A percentile compares a stretch with the other conserved stretches of the same genome.
These are phyloP conservation scores for Eretmocerus hayati DNA, from an alignment of 2,888 invertebrate species.

Conservation along the genomic window DNA sequence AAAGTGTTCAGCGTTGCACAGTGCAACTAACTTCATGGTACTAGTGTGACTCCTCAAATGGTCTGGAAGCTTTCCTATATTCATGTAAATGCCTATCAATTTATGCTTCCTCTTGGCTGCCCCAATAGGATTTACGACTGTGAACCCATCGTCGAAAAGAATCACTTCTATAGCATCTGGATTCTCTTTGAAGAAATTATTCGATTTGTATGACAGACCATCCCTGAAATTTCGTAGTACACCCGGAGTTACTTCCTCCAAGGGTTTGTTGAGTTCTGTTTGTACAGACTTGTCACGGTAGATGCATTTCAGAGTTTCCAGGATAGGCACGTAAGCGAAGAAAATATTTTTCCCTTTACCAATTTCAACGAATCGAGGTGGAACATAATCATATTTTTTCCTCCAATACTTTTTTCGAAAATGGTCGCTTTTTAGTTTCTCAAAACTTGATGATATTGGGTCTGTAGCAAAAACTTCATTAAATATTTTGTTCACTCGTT, in stretches of 20 bases:
- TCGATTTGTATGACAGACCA: constrained; percentile 8
- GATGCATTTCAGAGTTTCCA: constrained; percentile 6
- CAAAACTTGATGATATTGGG: too few species aligned
- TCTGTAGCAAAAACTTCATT: too few species aligned
- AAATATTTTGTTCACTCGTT: too few species aligned
- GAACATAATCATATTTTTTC: constrained; percentile 7
- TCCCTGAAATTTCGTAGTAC: constrained; percentile 14
- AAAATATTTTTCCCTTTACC: constrained; percentile 3
- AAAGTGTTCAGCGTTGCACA: constrained; percentile 29
- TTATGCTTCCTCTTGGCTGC: constrained; percentile 31
- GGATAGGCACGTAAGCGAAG: constrained; percentile 8
- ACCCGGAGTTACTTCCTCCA: neutral
- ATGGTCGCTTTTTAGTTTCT: too few species aligned
- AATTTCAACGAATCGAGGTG: neutral
- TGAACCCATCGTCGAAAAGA: constrained; percentile 32
- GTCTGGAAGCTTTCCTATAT: constrained; percentile 26
- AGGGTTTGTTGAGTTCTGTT: neutral
- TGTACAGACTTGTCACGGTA: constrained; percentile 9
- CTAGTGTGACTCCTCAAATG: constrained; percentile 26
- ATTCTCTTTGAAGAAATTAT: constrained; percentile 12
- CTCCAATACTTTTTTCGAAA: too few species aligned
- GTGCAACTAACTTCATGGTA: constrained; percentile 29
- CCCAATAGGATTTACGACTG: constrained; percentile 35
- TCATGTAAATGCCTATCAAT: constrained; percentile 31
- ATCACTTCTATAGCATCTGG: constrained; percentile 23